Conservation (phyloP, 1,140 invertebrate genomes). For the Trichoplusia ni region DNA sequence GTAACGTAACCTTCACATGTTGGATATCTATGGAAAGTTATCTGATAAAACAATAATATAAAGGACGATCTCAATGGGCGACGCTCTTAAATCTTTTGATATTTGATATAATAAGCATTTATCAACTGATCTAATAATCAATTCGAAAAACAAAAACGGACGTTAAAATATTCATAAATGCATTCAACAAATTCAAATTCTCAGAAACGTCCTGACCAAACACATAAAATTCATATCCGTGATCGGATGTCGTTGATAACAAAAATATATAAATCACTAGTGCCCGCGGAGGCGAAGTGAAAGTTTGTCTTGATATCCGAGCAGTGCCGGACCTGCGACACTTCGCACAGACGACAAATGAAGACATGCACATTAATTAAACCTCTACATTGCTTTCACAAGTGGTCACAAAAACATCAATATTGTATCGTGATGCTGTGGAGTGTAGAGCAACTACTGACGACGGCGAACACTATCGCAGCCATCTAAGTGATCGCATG, state of each 20-base stretch:
- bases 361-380: constrained; percentile 57
- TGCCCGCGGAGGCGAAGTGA: constrained; percentile 60
- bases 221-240: constrained; percentile 61
- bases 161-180: neutral
- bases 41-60: constrained; percentile 4
- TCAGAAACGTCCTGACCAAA: constrained; percentile 21
- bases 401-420: constrained; percentile 44
- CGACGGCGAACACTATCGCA: constrained; percentile 29
- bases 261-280: constrained; percentile 69
- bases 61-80: neutral
- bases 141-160: constrained; percentile 1
- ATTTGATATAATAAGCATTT: neutral
- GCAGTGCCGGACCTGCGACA: constrained; percentile 50
- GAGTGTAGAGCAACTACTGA: neutral
- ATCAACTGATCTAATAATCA: neutral
- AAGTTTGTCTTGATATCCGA: constrained; percentile 61
- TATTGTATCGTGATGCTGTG: constrained; percentile 27
- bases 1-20: constrained; percentile 32
- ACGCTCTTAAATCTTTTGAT: neutral
- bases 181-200: neutral
- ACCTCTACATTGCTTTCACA: constrained; percentile 52
- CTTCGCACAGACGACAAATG: constrained; percentile 41
- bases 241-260: constrained; percentile 66
- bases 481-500: constrained; percentile 21
- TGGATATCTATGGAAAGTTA: constrained; percentile 23